Base-by-base conservation (phyloP, 1,140 invertebrate genomes). In the Euwallacea fornicatus region DNA sequence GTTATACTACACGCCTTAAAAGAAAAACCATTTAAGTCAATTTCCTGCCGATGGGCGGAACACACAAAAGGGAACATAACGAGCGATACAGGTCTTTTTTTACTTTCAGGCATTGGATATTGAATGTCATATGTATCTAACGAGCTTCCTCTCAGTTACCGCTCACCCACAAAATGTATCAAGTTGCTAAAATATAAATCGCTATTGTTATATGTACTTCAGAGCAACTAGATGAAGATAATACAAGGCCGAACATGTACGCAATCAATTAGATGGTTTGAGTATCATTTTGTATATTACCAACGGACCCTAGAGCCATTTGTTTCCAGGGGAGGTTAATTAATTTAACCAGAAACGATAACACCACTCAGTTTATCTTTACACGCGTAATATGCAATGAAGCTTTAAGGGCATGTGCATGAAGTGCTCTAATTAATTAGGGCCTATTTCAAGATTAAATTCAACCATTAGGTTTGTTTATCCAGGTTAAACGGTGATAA, bases 301-400 rank as follows among this genome's bases (percentile, higher is more conserved):
- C 13, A 21, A 47, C 46, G 15, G 43, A 16, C 11, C 16, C 62
- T 16, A 8, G 21, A 33, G 62, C 46, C 9, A 64, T 21, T 64
- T 64, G 62, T 64, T 64, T 64, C n/a, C n/a, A n/a, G 15, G 8
- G 7, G 62, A 46, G 21, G 41, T 56, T 64, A 64, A 64, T 64
- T 64, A 64, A 64, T 64, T 64, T 64, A 50, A 64, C 15, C 59
- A n/a, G 46, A 46, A 64, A 64, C 16, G 46, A 64, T 64, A 64
- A 50, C 62, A 64, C 33, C 11, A 47, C n/a, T 41, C 59, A 61
- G 59, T 61, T 61, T 43, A 61, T 61, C 42, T 61, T 61, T 61
- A 43, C 59, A 8, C 42, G 42, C 33, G 42, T 61, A 61, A 43
- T 61, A 43, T 61, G 59, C 59, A 8, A 42, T 16, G 46, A 13